Base-by-base conservation (phyloP, 2,888 invertebrate genomes). In the Ectemnius cavifrons region DNA sequence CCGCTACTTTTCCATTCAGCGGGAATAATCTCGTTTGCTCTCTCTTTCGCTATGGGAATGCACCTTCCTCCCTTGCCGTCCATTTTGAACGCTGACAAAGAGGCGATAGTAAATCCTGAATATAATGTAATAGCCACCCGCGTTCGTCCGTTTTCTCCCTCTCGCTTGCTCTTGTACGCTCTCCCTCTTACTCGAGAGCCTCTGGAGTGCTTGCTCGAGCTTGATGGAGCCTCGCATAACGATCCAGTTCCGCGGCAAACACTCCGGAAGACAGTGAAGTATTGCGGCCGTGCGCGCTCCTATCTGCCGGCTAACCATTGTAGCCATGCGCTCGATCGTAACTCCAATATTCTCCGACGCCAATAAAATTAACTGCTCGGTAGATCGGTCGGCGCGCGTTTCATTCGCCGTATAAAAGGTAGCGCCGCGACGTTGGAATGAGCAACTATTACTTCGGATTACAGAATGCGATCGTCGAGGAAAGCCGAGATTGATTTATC, bases 71-170 rank as follows among this genome's bases (percentile, higher is more conserved):
- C 4, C 23, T 6, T 11, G 37, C 37, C 49, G 52, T 68, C 68
- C 75, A 71, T 78, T 81, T 84, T 75, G 72, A 72, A 64, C 73
- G 64, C 77, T 80, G 81, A 84, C 84, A 83, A 83, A 84, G 79
- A 76, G 75, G 61, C 69, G 79, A 81, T 74, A 78, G 75, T 81
- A 83, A 81, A 81, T 83, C 79, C 72, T 71, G 81, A 84, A 83
- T 83, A 83, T 83, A 79, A 83, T 74, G 81, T 81, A 82, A 83
- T 77, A 73, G 77, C 58, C 65, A 62, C 27, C 72, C 47, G 49
- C 47, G 69, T 65, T 63, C 58, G 75, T 71, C 56, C 64, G 61
- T 68, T 37, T 8, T 11, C 11, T 37, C 37, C 37, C 37, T 37
- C 37, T 23, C 23, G 23, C 23, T 23, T 2, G 23, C 23, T 23